Evolutionary conservation across 2,797 vertebrate genomes (phyloP).

Genomic region (Podarcis siculus): DNA sequence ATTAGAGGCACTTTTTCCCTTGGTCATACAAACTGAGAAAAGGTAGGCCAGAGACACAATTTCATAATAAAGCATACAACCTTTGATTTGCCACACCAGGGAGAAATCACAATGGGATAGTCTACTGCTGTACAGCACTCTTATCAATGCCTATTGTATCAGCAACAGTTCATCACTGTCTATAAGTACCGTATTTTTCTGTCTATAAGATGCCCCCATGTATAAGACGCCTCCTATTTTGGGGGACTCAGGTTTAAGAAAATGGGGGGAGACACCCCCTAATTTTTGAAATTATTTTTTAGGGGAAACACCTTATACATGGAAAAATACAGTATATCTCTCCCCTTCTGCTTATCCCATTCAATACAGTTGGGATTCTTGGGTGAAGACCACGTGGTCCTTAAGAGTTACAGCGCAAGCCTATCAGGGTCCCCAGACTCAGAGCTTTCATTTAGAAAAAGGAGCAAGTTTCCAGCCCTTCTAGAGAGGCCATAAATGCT

Average conservation of each 20-base stretch:
- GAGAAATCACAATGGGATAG: not conserved
- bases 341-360: no score
- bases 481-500: not conserved
- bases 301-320: no score
- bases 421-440: no score
- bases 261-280: no score
- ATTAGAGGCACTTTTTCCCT: slow-evolving; percentile 24
- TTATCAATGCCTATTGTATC: rapidly evolving
- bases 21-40: not conserved
- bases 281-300: no score
- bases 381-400: not conserved
- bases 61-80: rapidly evolving
- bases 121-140: not conserved
- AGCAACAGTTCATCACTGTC: not conserved
- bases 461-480: no score
- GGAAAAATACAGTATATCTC: no score
- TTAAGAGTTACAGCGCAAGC: not conserved
- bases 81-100: rapidly evolving
- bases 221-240: no score
- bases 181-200: rapidly evolving
- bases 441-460: no score
- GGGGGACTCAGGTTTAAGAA: no score
- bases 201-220: no score
- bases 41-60: rapidly evolving
- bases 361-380: not conserved